Evolutionary conservation across 1,140 invertebrate species (phyloP), one percentile per base, ranked within the genome.

Genomic region (Drosophila nannoptera): DNA sequence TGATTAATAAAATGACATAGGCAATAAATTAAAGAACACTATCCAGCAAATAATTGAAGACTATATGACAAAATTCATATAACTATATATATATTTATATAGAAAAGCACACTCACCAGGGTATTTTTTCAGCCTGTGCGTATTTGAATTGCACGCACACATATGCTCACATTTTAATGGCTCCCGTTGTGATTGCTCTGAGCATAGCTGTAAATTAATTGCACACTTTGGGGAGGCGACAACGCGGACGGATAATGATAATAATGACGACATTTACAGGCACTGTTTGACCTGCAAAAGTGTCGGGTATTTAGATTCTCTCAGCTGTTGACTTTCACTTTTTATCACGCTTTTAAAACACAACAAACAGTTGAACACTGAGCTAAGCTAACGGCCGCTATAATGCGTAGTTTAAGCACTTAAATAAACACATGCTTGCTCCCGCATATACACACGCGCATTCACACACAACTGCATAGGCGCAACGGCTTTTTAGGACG

Each of bases 171-270:
- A 22, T 70, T 56, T 68, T 46, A 62, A 56, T 62, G 69, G 35
- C 36, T 16, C 48, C 46, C 48, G 12, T 58, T 56, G 52, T 46
- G 49, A 64, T 60, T 65, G 61, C 38, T 56, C 33, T 29, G 50
- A 16, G 59, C 43, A 42, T 35, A 59, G 49, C 59, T 55, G 43
- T 72, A 69, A 69, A 69, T 69, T 69, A 73, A 73, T 64, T 73
- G 49, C 5, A 36, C 36, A 36, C 55, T 50, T 60, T 45, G 55
- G 46, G 56, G 12, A 9, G 14, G 16, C 14, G 31, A 38, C 36
- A 55, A 53, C 12, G 31, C 38, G 29, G 31, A 42, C 42, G 11
- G 1, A 49, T 54, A 65, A 35, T 14, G 45, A 29, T 73, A 69
- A 64, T 54, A 32, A 67, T 36, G 32, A 54, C 49, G 42, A 49